Percentiles rank a stretch among this genome's conserved stretches.
Conservation (phyloP, 2,888 invertebrate species). For the Meganola albula region DNA sequence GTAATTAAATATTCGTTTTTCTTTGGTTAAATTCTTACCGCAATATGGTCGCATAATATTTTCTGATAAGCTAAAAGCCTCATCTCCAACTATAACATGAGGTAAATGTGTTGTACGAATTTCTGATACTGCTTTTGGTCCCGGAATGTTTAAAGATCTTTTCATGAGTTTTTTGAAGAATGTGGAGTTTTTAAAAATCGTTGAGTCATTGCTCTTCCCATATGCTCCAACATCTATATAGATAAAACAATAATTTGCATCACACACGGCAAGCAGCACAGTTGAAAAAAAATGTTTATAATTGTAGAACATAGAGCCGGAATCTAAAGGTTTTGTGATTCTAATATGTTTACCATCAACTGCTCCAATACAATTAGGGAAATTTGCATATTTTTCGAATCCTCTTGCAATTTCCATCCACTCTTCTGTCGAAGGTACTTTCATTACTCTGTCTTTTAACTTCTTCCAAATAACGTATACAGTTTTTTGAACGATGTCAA, state of each 20-base stretch:
- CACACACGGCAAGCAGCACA: conserved; percentile 7
- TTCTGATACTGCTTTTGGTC: conserved; percentile 11
- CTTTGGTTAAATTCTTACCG: conserved; percentile 8
- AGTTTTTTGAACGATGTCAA: conserved; percentile 14
- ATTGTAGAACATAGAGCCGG: conserved; percentile 10
- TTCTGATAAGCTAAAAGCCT: conserved; percentile 8
- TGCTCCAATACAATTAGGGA: conserved; percentile 10
- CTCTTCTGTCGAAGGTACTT: conserved; percentile 8
- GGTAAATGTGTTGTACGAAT: conserved; percentile 7
- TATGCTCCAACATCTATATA: conserved; percentile 10
- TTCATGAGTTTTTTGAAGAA: conserved; percentile 13
- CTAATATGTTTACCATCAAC: conserved; percentile 9
- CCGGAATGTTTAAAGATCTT: conserved; percentile 11
- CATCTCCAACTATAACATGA: conserved; percentile 9
- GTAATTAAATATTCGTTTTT: conserved; percentile 8
- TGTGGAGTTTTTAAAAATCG: conserved; percentile 10
- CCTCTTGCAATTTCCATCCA: conserved; percentile 12
- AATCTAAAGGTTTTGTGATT: conserved; percentile 9
- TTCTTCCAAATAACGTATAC: conserved; percentile 13
- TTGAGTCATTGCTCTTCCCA: conserved; percentile 13
- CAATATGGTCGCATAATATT: conserved; percentile 7
- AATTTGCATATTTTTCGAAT: conserved; percentile 11
- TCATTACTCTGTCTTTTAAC: conserved; percentile 8
- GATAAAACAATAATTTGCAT: conserved; percentile 12
- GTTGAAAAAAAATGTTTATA: conserved; percentile 9